A percentile compares a stretch with the other conserved stretches of the same genome.
Evolutionary conservation across 2,888 invertebrate species (phyloP).

Genomic region (Epinotia brunnichana): DNA sequence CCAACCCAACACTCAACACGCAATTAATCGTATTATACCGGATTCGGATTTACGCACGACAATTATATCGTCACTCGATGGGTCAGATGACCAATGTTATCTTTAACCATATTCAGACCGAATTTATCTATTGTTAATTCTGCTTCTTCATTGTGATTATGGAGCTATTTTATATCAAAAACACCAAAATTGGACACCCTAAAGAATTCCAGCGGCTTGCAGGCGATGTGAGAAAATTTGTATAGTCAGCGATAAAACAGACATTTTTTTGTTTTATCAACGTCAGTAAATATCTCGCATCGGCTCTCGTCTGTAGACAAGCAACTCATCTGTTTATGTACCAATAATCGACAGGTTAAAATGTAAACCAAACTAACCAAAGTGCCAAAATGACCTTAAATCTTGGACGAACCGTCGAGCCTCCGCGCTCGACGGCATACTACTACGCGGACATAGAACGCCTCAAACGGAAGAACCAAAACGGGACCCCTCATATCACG

Average conservation of each 20-base stretch:
- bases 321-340: neutral
- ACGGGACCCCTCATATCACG: slow-evolving; percentile 39
- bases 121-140: no score
- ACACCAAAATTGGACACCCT: neutral
- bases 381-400: slow-evolving; percentile 51
- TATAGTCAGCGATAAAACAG: no score
- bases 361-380: slow-evolving; percentile 20
- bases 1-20: no score
- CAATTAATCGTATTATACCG: no score
- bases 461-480: slow-evolving; percentile 72
- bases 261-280: neutral
- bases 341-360: neutral
- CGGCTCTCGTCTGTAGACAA: neutral
- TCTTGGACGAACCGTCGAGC: slow-evolving; percentile 75
- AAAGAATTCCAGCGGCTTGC: neutral
- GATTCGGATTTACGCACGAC: no score
- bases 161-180: neutral
- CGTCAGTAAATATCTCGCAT: neutral
- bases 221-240: neutral
- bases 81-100: no score
- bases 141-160: neutral
- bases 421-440: slow-evolving; percentile 84
- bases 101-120: neutral
- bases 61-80: no score
- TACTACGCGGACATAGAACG: slow-evolving; percentile 84